Conservation (phyloP, 2,797 vertebrate species). For the Crocodylus rhombifer region DNA sequence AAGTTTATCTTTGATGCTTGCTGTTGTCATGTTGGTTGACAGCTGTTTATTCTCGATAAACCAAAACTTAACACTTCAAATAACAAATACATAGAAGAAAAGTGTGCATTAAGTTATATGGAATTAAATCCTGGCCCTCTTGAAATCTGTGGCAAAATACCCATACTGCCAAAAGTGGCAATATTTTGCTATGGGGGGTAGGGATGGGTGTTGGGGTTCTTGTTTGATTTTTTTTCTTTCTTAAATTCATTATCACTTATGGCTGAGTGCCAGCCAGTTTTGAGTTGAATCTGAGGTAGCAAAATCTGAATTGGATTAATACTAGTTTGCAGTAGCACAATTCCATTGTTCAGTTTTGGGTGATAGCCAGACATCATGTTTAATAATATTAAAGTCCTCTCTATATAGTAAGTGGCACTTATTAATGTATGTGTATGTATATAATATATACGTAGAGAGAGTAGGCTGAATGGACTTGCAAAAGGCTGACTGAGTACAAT, state of each 20-base stretch:
- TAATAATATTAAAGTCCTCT: neutral
- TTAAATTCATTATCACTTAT: neutral
- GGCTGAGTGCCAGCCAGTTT: neutral
- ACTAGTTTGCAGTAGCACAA: neutral
- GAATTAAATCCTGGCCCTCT: neutral
- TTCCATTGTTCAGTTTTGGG: neutral
- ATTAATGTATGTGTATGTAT: too few relatives aligned
- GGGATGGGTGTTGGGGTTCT: too few relatives aligned
- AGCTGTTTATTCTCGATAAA: slow-evolving; percentile 4
- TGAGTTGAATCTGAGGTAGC: neutral
- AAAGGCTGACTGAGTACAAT: too few relatives aligned
- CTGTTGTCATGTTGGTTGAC: neutral
- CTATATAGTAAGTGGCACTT: neutral
- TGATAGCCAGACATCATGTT: neutral
- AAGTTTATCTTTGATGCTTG: neutral
- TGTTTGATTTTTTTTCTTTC: too few relatives aligned
- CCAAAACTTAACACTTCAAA: neutral
- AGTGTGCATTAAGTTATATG: neutral
- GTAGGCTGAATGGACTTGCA: neutral
- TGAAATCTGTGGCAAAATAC: neutral
- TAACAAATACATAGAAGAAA: neutral
- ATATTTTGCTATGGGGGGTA: fast-evolving
- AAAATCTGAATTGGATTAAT: neutral
- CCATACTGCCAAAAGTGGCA: neutral
- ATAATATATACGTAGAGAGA: neutral